phyloP scores from a whole-genome alignment of 2,888 invertebrate genomes.

The Temnothorax ravouxi region DNA sequence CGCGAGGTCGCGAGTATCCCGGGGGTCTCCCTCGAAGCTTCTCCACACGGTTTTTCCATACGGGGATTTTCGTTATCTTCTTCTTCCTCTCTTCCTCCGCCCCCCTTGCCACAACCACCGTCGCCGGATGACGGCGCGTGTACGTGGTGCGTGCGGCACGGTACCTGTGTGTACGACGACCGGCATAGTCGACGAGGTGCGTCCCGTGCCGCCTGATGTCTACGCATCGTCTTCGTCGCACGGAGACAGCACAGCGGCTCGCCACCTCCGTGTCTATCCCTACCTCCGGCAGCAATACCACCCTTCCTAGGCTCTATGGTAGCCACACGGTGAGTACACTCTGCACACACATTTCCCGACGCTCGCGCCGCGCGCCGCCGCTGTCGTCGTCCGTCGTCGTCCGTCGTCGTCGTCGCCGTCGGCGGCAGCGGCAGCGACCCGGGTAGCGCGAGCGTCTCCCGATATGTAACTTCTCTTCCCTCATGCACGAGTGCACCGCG shows the following conservation, averaged over 20 bases:
- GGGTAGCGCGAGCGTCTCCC: neutral
- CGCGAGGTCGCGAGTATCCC: conserved; percentile 3
- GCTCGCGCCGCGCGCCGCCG: neutral
- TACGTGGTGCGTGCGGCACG: conserved; percentile 72
- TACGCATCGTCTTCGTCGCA: conserved; percentile 68
- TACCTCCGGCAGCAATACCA: conserved; percentile 67
- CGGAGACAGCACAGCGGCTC: conserved; percentile 65
- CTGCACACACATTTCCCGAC: conserved; percentile 26
- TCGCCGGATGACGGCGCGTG: conserved; percentile 75
- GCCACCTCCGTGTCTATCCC: conserved; percentile 65
- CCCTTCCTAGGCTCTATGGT: conserved; percentile 81
- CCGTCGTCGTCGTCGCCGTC: neutral
- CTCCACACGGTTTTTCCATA: neutral
- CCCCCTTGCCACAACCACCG: conserved; percentile 10
- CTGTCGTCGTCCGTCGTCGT: neutral
- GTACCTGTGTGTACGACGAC: conserved; percentile 68
- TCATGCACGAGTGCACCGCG: neutral
- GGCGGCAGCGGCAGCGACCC: neutral
- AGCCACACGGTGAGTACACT: conserved; percentile 78
- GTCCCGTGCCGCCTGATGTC: conserved; percentile 74
- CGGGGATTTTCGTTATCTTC: neutral
- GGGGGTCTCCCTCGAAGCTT: neutral
- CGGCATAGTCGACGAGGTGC: conserved; percentile 69
- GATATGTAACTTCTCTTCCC: conserved; percentile 18
- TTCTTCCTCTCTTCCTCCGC: neutral